phyloP scores from a whole-genome alignment of 1,140 invertebrate species.

The Planococcus citri region DNA sequence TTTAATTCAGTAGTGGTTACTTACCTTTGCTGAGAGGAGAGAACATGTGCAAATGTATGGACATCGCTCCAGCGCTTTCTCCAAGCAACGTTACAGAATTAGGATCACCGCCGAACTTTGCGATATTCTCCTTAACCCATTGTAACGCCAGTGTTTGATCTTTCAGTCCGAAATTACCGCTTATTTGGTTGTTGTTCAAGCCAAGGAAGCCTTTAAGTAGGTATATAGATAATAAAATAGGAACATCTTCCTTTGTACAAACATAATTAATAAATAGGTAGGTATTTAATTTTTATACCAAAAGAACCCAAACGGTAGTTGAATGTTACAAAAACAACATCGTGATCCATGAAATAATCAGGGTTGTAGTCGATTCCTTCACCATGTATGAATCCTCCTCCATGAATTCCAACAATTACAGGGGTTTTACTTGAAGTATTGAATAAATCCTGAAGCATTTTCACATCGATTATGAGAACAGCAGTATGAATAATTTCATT shows the following conservation, averaged over 20 bases:
- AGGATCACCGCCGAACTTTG: background rate
- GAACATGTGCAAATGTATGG: background rate
- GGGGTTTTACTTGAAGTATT: background rate
- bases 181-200: background rate
- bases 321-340: slow-evolving; percentile 49
- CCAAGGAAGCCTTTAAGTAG: background rate
- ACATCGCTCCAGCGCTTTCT: background rate
- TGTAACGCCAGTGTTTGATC: background rate
- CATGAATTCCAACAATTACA: slow-evolving; percentile 41
- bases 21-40: background rate
- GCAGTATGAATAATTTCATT: too few relatives aligned
- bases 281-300: slow-evolving; percentile 20
- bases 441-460: background rate
- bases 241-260: too few relatives aligned
- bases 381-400: slow-evolving; percentile 36
- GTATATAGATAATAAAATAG: too few relatives aligned
- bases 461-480: too few relatives aligned
- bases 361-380: slow-evolving; percentile 33
- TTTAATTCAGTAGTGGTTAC: slow-evolving; percentile 32
- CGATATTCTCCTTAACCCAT: background rate
- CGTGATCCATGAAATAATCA: slow-evolving; percentile 38
- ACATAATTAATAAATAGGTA: too few relatives aligned
- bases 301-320: slow-evolving; percentile 49
- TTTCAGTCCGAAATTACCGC: background rate
- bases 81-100: background rate